Evolutionary conservation across 2,888 invertebrate genomes (phyloP), one percentile per base, ranked within the genome.

Genomic region (Drosophila percnosoma): DNA sequence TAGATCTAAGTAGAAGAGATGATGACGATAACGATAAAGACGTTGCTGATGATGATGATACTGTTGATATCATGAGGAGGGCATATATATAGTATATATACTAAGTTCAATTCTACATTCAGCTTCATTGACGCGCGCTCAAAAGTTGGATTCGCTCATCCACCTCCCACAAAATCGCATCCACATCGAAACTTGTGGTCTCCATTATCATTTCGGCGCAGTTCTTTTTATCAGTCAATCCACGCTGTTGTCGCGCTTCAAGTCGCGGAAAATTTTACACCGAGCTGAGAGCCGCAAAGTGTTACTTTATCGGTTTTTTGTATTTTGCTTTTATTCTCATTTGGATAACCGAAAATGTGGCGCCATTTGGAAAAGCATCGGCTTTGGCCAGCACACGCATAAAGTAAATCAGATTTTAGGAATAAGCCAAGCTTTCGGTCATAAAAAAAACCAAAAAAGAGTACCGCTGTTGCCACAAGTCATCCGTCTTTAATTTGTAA

Each of bases 141-240:
- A 76, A 45, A 45, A 70, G 68, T 81, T 79, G 64, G 64, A 75
- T 68, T 57, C 63, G 58, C 38, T 49, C 70, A 63, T 65, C 74
- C 70, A 65, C 81, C 82, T 68, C 80, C 75, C 68, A 78, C 78
- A 68, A 15, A 45, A 63, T 68, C 67, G 57, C 62, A 60, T 68
- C 52, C 59, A 75, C 66, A 71, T 64, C 57, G 65, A 72, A 65
- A 71, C 72, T 68, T 69, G 64, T 75, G 83, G 68, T 76, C 61
- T 73, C 65, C 64, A 73, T 78, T 72, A 84, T 83, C 82, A 73
- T 68, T 84, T 82, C 75, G 78, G 88, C 85, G 85, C 85, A 86
- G 88, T 89, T 89, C 85, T 85, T 86, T 89, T 80, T 89, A 86
- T 89, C 85, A 86, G 85, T 86, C 80, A 78, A 80, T 89, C 80